A percentile compares a stretch with the other conserved stretches of the same genome.
These are phyloP conservation scores for Thaumatotibia leucotreta DNA, from an alignment of 1,140 invertebrate species.

Conservation along the genomic window DNA sequence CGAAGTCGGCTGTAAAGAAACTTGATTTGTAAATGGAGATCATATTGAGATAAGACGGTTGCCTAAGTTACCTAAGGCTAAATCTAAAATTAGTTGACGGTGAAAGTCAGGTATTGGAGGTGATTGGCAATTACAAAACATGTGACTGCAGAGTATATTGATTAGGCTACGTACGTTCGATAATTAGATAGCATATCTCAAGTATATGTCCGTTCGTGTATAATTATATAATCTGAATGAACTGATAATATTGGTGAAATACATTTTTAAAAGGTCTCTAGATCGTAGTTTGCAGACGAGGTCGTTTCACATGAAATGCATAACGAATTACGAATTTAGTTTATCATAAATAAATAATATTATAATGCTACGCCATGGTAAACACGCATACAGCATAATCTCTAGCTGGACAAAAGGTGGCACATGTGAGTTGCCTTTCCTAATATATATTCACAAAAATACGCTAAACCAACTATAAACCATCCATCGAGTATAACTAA, in stretches of 20 bases:
- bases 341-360: background rate
- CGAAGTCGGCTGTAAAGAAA: slow-evolving; percentile 93
- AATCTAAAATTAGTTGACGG: background rate
- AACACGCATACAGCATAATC: background rate
- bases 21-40: slow-evolving; percentile 14
- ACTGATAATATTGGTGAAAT: background rate
- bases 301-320: background rate
- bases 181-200: background rate
- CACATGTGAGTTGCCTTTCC: background rate
- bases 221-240: background rate
- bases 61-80: background rate
- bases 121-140: background rate
- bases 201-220: background rate
- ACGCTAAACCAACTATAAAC: no score
- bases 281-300: background rate
- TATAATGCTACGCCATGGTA: background rate
- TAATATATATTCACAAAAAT: no score
- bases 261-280: background rate
- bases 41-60: background rate
- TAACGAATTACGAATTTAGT: background rate
- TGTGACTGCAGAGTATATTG: background rate
- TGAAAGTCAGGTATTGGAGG: background rate
- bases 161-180: background rate
- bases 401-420: background rate
- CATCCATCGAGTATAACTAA: no score